Evolutionary conservation across 2,113 vertebrate species (phyloP).

Genomic region (human): DNA sequence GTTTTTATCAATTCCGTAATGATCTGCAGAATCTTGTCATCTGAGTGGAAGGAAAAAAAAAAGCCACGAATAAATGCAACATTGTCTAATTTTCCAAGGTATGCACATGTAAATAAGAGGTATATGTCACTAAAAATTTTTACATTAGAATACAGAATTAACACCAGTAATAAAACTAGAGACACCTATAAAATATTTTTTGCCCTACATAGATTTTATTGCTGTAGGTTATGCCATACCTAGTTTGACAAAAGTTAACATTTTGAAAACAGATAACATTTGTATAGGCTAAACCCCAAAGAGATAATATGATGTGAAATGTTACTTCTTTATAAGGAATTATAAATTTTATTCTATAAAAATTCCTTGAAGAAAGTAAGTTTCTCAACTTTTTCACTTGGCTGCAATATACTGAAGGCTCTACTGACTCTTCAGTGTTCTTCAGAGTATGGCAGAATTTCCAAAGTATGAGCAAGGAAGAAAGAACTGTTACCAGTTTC

Average conservation of each 20-base stretch:
- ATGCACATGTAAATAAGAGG: not conserved
- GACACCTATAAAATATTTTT: not conserved
- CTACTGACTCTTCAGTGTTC: not conserved
- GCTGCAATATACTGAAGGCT: not conserved
- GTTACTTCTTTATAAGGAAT: not conserved
- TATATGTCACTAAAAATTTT: not conserved
- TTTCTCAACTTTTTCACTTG: not conserved
- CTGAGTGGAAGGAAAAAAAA: conserved; percentile 80
- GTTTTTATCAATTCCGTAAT: conserved; percentile 95
- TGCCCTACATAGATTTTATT: not conserved
- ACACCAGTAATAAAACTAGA: not conserved
- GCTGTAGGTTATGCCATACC: not conserved
- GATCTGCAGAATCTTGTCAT: conserved; percentile 92
- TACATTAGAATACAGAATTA: conserved; percentile 16
- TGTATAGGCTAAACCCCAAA: not conserved
- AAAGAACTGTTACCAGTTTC: not conserved
- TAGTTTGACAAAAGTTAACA: not conserved
- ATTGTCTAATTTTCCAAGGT: not conserved
- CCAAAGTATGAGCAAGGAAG: not conserved
- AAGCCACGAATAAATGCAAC: conserved; percentile 33
- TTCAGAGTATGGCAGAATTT: not conserved
- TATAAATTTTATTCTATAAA: not conserved
- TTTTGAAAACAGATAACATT: not conserved
- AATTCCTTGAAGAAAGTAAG: not conserved
- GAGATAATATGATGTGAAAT: not conserved